A percentile compares a stretch with the other conserved stretches of the same genome.
phyloP scores from a whole-genome alignment of 2,888 invertebrate species.

The Lordiphosa andalusiaca region DNA sequence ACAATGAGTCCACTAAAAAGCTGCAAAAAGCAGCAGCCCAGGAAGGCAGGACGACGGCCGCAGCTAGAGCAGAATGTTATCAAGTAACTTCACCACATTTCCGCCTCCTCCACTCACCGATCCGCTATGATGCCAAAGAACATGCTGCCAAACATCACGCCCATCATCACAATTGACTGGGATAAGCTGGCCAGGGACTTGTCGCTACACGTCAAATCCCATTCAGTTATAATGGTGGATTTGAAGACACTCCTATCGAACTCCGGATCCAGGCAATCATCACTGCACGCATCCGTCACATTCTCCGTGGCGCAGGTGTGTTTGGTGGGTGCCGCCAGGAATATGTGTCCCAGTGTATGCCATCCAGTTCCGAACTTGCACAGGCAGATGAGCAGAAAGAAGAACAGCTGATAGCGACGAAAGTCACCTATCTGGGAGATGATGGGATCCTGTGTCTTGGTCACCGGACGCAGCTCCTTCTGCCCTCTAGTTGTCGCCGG shows the following conservation, averaged over 20 bases:
- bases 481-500: neutral
- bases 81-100: neutral
- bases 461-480: conserved; percentile 23
- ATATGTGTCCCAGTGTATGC: conserved; percentile 90
- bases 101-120: conserved; percentile 81
- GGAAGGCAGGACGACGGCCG: conserved; percentile 88
- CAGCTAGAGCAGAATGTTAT: conserved; percentile 81
- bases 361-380: conserved; percentile 90
- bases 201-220: conserved; percentile 84
- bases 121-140: conserved; percentile 89
- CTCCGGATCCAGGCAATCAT: conserved; percentile 82
- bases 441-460: conserved; percentile 82
- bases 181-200: conserved; percentile 86
- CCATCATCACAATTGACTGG: conserved; percentile 89
- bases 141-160: conserved; percentile 88
- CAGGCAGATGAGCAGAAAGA: conserved; percentile 85
- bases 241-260: conserved; percentile 85
- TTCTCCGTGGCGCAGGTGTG: conserved; percentile 81
- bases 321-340: conserved; percentile 86
- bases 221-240: conserved; percentile 88
- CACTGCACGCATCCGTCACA: conserved; percentile 80
- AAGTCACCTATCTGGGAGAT: conserved; percentile 86
- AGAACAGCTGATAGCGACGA: conserved; percentile 88
- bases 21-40: conserved; percentile 87
- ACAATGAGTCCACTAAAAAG: conserved; percentile 86